Conservation (phyloP, 2,797 vertebrate genomes). For the Limosa lapponica region DNA sequence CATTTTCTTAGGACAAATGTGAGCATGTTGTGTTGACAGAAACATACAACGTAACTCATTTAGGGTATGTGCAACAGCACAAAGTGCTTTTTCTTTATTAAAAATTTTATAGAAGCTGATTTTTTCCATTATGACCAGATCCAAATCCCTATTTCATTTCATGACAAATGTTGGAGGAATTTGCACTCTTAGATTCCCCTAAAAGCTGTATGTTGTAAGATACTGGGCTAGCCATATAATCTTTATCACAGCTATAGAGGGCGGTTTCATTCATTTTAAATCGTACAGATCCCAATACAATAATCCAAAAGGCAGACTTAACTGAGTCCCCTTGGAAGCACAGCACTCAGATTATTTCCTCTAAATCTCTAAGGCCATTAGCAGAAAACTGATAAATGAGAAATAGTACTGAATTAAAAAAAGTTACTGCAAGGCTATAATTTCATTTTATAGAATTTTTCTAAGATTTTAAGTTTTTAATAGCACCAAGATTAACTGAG, state of each 20-base stretch:
- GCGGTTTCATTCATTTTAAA: constrained; percentile 50
- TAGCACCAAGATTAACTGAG: constrained; percentile 44
- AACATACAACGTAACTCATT: fast-evolving
- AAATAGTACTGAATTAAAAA: constrained; percentile 33
- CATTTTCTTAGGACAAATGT: not conserved
- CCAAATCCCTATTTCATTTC: constrained; percentile 29
- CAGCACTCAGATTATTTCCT: constrained; percentile 54
- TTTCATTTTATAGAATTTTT: constrained; percentile 64
- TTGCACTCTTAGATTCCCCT: not conserved
- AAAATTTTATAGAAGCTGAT: not conserved
- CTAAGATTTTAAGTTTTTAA: constrained; percentile 65
- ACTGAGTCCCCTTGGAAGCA: constrained; percentile 45
- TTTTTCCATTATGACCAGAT: not conserved
- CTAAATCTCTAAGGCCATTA: constrained; percentile 66
- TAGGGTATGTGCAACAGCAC: not conserved
- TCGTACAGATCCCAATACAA: constrained; percentile 59
- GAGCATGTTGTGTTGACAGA: not conserved
- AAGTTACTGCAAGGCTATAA: constrained; percentile 31
- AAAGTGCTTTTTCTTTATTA: not conserved
- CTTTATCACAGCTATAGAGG: constrained; percentile 14
- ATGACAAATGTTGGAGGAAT: not conserved
- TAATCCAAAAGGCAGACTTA: constrained; percentile 62
- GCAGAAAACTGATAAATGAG: constrained; percentile 63
- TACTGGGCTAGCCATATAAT: not conserved
- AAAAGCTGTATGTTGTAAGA: constrained; percentile 12